phyloP scores from a whole-genome alignment of 2,113 vertebrate genomes.

The Cynopterus brachyotis region DNA sequence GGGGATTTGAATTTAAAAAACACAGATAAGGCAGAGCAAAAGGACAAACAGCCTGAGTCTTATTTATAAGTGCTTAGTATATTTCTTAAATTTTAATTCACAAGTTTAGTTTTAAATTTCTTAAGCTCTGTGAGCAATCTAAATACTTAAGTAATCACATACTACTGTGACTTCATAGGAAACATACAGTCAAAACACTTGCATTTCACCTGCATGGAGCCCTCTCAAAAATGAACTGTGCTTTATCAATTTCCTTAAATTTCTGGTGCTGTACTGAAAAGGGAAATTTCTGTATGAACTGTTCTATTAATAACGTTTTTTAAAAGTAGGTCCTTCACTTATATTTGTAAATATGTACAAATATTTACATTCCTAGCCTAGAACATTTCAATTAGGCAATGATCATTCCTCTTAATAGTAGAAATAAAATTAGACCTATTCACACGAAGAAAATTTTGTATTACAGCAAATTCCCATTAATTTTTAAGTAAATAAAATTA shows the following conservation, averaged over 20 bases:
- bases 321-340: background rate
- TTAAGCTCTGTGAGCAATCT: conserved; percentile 72
- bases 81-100: conserved; percentile 60
- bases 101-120: conserved; percentile 71
- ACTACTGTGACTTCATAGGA: conserved; percentile 3
- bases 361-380: background rate
- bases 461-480: background rate
- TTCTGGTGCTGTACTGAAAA: background rate
- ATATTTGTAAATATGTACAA: background rate
- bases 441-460: background rate
- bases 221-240: background rate
- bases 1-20: conserved; percentile 52
- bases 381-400: background rate
- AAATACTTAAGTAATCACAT: conserved; percentile 30
- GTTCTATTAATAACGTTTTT: background rate
- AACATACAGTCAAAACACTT: background rate
- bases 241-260: conserved; percentile 11
- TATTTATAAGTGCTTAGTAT: conserved; percentile 60
- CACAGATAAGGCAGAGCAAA: conserved; percentile 53
- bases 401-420: background rate
- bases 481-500: conserved; percentile 8
- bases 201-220: background rate
- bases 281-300: background rate
- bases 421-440: background rate
- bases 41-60: conserved; percentile 52